Base-by-base conservation (phyloP, 2,888 invertebrate species). In the Amblyjoppa proteus region DNA sequence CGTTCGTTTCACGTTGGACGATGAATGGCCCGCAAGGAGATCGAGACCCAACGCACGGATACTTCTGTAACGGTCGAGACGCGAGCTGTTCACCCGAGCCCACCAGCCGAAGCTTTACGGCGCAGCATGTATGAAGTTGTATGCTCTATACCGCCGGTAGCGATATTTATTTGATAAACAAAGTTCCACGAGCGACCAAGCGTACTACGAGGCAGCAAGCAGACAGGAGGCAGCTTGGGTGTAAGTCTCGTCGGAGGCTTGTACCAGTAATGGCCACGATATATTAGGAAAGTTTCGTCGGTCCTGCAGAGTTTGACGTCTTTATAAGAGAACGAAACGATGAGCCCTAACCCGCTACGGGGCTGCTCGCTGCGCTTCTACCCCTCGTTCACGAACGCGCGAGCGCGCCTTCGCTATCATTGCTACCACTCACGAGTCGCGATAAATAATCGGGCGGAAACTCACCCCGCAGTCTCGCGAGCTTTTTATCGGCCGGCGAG, bases 161-260 rank as follows among this genome's bases (percentile, higher is more conserved):
- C 82, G 89, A 91, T 91, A 91, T 92, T 92, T 92, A 91, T 92
- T 90, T 90, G 91, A 92, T 92, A 91, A 91, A 91, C 91, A 92
- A 92, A 92, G 91, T 91, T 91, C 85, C 87, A 88, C 71, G 77
- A 77, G 80, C 80, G 83, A 83, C 79, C 80, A 56, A 76, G 80
- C 85, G 71, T 79, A 70, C 16, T 51, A 73, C 78, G 61, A 61
- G 71, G 71, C 73, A 70, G 78, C 70, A 28, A 79, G 78, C 49
- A 78, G 71, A 76, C 82, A 84, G 79, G 56, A 78, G 61, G 86
- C 86, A 86, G 89, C 88, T 89, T 89, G 88, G 88, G 89, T 89
- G 89, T 89, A 89, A 89, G 89, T 89, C 79, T 82, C 88, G 88
- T 90, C 90, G 89, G 89, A 90, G 91, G 90, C 89, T 92, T 90